Conservation (phyloP, 2,797 vertebrate genomes). For the Danio aesculapii region DNA sequence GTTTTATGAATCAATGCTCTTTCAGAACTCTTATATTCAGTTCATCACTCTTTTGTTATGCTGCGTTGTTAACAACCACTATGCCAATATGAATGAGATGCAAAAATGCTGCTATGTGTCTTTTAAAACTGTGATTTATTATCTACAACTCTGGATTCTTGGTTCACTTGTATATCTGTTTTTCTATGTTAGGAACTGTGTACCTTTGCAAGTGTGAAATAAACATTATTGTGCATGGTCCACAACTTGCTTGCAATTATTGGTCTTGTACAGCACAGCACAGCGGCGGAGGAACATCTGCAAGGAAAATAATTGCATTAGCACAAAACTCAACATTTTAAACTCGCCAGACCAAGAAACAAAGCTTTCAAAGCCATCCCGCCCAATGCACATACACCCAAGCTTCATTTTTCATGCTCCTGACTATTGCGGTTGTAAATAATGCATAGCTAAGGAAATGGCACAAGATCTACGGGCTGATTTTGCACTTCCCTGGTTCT, state of each 20-base stretch:
- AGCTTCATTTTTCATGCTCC: slow-evolving; percentile 60
- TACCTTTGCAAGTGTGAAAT: slow-evolving; percentile 83
- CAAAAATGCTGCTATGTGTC: slow-evolving; percentile 66
- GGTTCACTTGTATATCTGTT: slow-evolving; percentile 65
- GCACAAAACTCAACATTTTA: background rate
- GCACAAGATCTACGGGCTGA: slow-evolving; percentile 55
- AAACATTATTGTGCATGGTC: slow-evolving; percentile 84
- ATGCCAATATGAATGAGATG: slow-evolving; percentile 51
- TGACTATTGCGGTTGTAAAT: slow-evolving; percentile 49
- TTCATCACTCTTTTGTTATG: background rate
- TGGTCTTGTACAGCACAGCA: slow-evolving; percentile 5
- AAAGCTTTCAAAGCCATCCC: slow-evolving; percentile 14
- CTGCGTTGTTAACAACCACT: slow-evolving; percentile 3
- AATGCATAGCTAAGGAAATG: slow-evolving; percentile 52
- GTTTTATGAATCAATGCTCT: slow-evolving; percentile 2
- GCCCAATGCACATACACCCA: slow-evolving; percentile 23
- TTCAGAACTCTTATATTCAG: slow-evolving; percentile 1
- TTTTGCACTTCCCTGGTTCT: slow-evolving; percentile 45
- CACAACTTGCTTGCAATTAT: slow-evolving; percentile 54
- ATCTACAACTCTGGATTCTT: slow-evolving; percentile 52
- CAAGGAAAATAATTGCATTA: slow-evolving; percentile 18
- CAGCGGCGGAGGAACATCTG: background rate
- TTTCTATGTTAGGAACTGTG: slow-evolving; percentile 70
- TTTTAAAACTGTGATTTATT: slow-evolving; percentile 64
- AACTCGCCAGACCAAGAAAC: background rate